Conservation (phyloP, 1,140 invertebrate species). For the Aethina tumida region DNA sequence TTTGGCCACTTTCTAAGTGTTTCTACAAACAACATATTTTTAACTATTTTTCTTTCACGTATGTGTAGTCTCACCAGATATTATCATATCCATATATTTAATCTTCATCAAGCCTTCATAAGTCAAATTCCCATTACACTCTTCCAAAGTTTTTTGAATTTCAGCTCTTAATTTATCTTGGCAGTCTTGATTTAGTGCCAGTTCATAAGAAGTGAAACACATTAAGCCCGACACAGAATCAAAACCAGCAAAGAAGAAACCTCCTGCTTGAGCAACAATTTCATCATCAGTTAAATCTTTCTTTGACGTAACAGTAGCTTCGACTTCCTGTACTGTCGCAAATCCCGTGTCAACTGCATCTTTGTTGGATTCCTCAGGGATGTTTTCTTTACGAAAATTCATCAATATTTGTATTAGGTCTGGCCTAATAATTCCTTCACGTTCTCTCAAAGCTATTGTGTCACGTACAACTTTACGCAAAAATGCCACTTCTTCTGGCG, state of each 20-base stretch:
- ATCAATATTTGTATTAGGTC: constrained; percentile 37
- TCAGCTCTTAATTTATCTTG: constrained; percentile 39
- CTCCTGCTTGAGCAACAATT: constrained; percentile 34
- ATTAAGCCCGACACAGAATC: constrained; percentile 36
- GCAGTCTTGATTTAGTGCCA: constrained; percentile 44
- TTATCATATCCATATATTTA: constrained; percentile 43
- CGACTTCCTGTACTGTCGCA: constrained; percentile 37
- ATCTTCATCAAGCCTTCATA: constrained; percentile 39
- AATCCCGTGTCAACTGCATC: constrained; percentile 38
- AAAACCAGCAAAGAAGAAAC: constrained; percentile 38
- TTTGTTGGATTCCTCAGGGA: constrained; percentile 12
- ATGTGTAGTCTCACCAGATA: constrained; percentile 35
- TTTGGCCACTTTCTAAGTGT: constrained; percentile 47
- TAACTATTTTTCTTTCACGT: constrained; percentile 32
- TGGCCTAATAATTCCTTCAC: constrained; percentile 30
- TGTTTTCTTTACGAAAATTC: constrained; percentile 30
- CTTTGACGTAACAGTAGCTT: too few relatives aligned
- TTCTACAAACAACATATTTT: constrained; percentile 35
- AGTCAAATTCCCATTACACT: constrained; percentile 25
- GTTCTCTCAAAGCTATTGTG: constrained; percentile 28
- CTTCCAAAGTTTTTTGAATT: constrained; percentile 24
- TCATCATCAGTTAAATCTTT: constrained; percentile 27
- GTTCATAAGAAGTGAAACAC: constrained; percentile 34
- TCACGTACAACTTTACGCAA: constrained; percentile 14
- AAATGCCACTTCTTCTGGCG: background rate